These are phyloP conservation scores for Asobara japonica DNA, from an alignment of 1,140 invertebrate genomes.

Conservation along the genomic window DNA sequence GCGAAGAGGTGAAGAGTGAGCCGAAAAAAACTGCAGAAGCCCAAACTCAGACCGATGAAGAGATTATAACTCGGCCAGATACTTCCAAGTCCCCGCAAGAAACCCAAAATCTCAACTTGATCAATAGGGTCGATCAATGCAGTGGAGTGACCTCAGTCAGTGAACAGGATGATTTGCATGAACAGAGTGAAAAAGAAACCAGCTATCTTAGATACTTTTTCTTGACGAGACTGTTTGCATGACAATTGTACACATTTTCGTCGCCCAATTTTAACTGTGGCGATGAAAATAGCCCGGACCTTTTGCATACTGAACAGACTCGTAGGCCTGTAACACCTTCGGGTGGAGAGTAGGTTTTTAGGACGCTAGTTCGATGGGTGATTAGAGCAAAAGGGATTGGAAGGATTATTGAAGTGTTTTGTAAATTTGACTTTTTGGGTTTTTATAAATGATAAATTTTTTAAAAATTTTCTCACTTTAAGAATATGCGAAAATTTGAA, in stretches of 20 bases:
- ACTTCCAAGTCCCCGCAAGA: too few relatives aligned
- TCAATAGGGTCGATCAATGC: too few relatives aligned
- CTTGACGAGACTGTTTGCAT: constrained; percentile 58
- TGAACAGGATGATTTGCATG: constrained; percentile 19
- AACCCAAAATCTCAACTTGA: too few relatives aligned
- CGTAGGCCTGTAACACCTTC: background rate
- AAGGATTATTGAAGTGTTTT: too few relatives aligned
- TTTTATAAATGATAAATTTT: too few relatives aligned
- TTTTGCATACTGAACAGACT: background rate
- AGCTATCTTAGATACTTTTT: constrained; percentile 57
- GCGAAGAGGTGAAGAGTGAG: too few relatives aligned
- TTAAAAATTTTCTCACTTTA: too few relatives aligned
- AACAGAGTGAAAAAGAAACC: constrained; percentile 44
- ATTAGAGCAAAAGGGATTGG: background rate
- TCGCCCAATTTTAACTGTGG: constrained; percentile 33
- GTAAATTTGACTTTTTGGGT: too few relatives aligned
- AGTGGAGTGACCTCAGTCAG: background rate
- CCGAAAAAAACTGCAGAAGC: too few relatives aligned
- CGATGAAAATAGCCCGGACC: constrained; percentile 30
- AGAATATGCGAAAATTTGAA: too few relatives aligned
- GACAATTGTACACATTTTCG: constrained; percentile 43
- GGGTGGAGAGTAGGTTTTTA: constrained; percentile 8
- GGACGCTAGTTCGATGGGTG: background rate
- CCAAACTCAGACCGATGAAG: too few relatives aligned
- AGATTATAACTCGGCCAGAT: too few relatives aligned